Base-by-base conservation (phyloP, 1,140 invertebrate species). In the Thrips palmi region DNA sequence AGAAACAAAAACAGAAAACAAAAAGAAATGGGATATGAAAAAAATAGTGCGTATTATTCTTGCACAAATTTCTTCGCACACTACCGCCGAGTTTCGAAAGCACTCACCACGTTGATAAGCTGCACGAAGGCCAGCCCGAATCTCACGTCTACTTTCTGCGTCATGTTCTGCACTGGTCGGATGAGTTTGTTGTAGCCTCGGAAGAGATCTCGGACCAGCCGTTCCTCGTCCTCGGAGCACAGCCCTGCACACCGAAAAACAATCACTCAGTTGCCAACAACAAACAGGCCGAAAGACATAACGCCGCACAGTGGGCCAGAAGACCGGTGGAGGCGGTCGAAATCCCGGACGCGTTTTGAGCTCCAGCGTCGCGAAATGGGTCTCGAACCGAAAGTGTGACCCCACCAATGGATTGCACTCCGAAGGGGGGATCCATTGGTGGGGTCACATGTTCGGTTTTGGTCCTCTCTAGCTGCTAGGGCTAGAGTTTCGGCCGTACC, bases 111-210 rank as follows among this genome's bases (percentile, higher is more conserved):
- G 60, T 93, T 97, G 61, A 99, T 98, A 43, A 98, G 76, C 63
- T 98, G 92, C 47, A 97, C 91, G 56, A 99, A 89, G 43, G 92
- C 91, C 35, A 98, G 70, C 43, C 88, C 89, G 62, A 98, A 97
- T 52, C 79, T 69, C 42, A 99, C 89, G 58, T 87, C 79, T 40
- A 98, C 85, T 57, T 89, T 93, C 60, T 94, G 82, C 47, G 86
- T 94, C 74, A 93, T 91, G 58, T 96, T 92, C 59, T 87, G 77
- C 40, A 98, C 94, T 23, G 96, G 96, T 51, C 96, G 74, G 56
- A 98, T 97, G 31, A 99, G 74, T 56, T 94, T 93, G 65, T 98
- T 98, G 71, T 98, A 99, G 44, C 92, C 91, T 52, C 87, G 74
- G 65, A 99, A 97, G 35, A 99, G 70, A 64, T 97, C 88, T 47